phyloP scores from a whole-genome alignment of 1,140 invertebrate species.

The Bilobella aurantiaca region DNA sequence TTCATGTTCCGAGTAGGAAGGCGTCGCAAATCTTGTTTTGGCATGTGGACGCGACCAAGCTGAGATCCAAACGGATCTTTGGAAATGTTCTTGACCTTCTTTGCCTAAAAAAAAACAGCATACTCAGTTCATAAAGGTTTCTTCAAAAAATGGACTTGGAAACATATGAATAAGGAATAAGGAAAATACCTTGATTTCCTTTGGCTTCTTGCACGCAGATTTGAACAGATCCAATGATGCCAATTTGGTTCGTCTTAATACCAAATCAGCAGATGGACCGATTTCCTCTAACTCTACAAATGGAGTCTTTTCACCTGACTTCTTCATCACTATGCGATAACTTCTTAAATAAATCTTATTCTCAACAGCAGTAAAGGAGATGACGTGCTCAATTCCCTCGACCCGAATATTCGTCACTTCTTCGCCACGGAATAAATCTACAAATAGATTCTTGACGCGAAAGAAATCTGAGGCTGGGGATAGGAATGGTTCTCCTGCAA shows the following conservation, averaged over 20 bases:
- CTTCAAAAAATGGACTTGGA: not conserved
- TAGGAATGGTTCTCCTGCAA: constrained; percentile 87
- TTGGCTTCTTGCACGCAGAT: constrained; percentile 70
- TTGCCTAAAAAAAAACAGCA: constrained; percentile 44
- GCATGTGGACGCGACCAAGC: constrained; percentile 84
- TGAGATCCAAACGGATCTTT: constrained; percentile 77
- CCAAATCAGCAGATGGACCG: constrained; percentile 83
- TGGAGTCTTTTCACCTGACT: constrained; percentile 76
- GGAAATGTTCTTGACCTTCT: constrained; percentile 83
- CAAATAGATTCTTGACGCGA: constrained; percentile 75
- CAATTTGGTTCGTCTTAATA: constrained; percentile 69
- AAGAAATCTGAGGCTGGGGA: constrained; percentile 59
- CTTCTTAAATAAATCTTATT: constrained; percentile 67
- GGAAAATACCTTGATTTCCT: constrained; percentile 57
- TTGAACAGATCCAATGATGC: constrained; percentile 86
- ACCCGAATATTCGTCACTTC: constrained; percentile 66
- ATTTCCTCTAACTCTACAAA: constrained; percentile 87
- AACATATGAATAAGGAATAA: not conserved
- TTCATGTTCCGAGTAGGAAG: constrained; percentile 92
- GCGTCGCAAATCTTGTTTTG: constrained; percentile 70
- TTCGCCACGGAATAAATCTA: constrained; percentile 88
- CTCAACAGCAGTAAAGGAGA: constrained; percentile 73
- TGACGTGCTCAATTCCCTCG: constrained; percentile 83
- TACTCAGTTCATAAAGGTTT: not conserved
- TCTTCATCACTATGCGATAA: constrained; percentile 82